phyloP scores from a whole-genome alignment of 1,140 invertebrate genomes.

The Orussus abietinus region DNA sequence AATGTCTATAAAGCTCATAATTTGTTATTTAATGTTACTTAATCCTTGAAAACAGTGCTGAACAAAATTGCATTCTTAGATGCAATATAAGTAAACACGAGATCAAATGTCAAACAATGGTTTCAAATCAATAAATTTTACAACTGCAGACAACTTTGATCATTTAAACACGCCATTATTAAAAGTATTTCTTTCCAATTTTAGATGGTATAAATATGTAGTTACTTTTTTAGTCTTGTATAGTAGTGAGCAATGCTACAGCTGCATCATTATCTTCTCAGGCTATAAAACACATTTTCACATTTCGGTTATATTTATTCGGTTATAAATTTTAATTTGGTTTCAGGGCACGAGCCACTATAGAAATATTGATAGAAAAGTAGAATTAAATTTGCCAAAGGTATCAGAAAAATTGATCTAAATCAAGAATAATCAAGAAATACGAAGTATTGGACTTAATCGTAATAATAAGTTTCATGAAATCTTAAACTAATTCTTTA shows the following conservation, averaged over 20 bases:
- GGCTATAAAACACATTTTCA: constrained; percentile 8
- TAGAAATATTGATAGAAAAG: too few species aligned
- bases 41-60: background rate
- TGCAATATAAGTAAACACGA: constrained; percentile 7
- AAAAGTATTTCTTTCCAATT: constrained; percentile 8
- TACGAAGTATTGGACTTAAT: too few species aligned
- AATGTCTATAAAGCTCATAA: too few species aligned
- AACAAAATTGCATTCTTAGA: background rate
- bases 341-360: too few species aligned
- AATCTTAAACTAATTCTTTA: background rate
- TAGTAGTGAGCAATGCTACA: constrained; percentile 33
- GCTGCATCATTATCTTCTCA: constrained; percentile 24
- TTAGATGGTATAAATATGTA: constrained; percentile 22
- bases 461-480: background rate
- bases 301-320: too few species aligned
- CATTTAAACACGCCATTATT: constrained; percentile 3
- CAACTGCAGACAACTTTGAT: too few species aligned
- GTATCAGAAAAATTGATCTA: too few species aligned
- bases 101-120: background rate
- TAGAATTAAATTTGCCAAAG: too few species aligned
- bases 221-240: constrained; percentile 29
- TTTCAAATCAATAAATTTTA: too few species aligned
- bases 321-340: too few species aligned
- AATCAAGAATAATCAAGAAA: background rate
- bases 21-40: background rate